These are phyloP conservation scores for Cyprinella venusta DNA, from an alignment of 2,797 vertebrate species.

Conservation along the genomic window DNA sequence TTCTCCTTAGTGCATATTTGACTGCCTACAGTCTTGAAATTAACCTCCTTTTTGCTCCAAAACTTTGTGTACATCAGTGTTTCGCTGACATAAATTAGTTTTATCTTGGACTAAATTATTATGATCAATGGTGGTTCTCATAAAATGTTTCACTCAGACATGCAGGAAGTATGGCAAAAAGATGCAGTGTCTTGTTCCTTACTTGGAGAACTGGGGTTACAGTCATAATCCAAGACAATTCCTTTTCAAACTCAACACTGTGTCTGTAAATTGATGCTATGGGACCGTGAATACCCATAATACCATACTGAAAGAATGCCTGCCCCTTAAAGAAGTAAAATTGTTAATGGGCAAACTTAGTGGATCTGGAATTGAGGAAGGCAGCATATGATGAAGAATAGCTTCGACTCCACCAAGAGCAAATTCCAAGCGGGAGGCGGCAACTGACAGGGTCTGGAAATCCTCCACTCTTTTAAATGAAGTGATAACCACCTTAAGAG, in stretches of 20 bases:
- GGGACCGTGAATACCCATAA: too few relatives aligned
- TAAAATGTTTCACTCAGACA: background rate
- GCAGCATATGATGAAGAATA: background rate
- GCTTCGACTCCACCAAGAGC: background rate
- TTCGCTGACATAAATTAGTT: conserved; percentile 16
- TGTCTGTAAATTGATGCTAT: too few relatives aligned
- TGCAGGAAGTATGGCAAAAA: background rate
- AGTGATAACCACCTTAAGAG: background rate
- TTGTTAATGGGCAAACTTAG: background rate
- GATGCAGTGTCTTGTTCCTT: too few relatives aligned
- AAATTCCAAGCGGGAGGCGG: background rate
- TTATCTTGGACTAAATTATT: conserved; percentile 18
- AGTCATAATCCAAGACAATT: too few relatives aligned
- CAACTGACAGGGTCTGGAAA: background rate
- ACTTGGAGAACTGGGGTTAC: too few relatives aligned
- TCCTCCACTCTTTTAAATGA: background rate
- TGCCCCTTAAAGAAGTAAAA: background rate
- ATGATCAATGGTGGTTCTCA: conserved; percentile 22
- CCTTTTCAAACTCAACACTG: too few relatives aligned
- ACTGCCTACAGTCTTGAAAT: conserved; percentile 30
- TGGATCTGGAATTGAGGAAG: background rate
- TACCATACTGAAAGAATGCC: too few relatives aligned
- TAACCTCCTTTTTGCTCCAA: conserved; percentile 22
- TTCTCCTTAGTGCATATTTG: conserved; percentile 34
- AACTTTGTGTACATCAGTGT: conserved; percentile 17